Percentiles rank a stretch among this genome's conserved stretches.
Conservation (phyloP, 2,797 vertebrate species). For the Sciurus vulgaris region DNA sequence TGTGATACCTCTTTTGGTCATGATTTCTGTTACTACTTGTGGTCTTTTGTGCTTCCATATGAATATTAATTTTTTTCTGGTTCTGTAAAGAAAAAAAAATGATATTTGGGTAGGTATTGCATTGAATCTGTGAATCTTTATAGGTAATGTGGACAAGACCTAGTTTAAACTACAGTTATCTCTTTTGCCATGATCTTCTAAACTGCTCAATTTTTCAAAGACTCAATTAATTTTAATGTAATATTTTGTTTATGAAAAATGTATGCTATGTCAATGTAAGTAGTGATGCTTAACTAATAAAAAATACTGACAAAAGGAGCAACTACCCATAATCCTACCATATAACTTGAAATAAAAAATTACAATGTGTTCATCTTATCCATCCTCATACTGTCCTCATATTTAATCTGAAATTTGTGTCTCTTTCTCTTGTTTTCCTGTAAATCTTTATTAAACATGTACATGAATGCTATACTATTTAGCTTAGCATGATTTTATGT, state of each 20-base stretch:
- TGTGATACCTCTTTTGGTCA: too few species aligned
- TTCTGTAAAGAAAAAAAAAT: too few species aligned
- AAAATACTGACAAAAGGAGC: not conserved
- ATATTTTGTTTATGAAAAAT: constrained; percentile 29
- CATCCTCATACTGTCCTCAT: not conserved
- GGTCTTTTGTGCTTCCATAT: not conserved
- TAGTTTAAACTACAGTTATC: not conserved
- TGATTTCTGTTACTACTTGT: not conserved
- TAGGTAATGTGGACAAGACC: not conserved
- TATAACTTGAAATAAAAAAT: not conserved
- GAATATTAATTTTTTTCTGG: not conserved
- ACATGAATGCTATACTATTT: not conserved
- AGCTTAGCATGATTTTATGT: not conserved
- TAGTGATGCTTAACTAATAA: constrained; percentile 5
- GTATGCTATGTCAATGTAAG: not conserved
- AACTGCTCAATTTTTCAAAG: constrained; percentile 20
- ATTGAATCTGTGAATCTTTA: not conserved
- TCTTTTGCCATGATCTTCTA: not conserved
- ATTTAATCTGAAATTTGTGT: not conserved
- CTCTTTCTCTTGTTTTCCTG: not conserved
- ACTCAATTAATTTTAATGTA: not conserved
- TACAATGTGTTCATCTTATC: not conserved
- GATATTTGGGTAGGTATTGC: too few species aligned
- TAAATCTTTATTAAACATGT: not conserved
- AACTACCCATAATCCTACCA: not conserved